Conservation (phyloP, 2,888 invertebrate species). For the Synergus gifuensis region DNA sequence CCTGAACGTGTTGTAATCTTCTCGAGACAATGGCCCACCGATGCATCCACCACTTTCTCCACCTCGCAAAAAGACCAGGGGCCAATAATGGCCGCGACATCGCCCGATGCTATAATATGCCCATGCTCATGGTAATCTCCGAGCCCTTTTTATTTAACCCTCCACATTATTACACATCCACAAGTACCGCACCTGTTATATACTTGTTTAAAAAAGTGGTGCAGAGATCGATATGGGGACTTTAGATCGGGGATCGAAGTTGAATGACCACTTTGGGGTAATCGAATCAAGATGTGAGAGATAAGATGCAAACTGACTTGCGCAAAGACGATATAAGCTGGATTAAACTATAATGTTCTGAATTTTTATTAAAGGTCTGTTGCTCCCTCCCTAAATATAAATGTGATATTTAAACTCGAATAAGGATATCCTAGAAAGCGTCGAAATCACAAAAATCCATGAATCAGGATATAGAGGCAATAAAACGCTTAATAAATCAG, state of each 20-base stretch:
- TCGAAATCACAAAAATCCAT: neutral
- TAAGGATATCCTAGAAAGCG: neutral
- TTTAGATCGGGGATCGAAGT: neutral
- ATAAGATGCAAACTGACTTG: neutral
- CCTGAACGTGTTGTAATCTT: slow-evolving; percentile 77
- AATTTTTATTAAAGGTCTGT: neutral
- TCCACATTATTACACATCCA: neutral
- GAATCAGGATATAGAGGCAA: slow-evolving; percentile 21
- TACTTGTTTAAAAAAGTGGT: neutral
- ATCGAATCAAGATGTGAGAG: neutral
- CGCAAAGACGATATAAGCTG: neutral
- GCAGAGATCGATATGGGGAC: neutral
- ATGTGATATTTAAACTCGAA: neutral
- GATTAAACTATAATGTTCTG: neutral
- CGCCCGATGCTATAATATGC: slow-evolving; percentile 54
- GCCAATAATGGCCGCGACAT: slow-evolving; percentile 74
- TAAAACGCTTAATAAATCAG: slow-evolving; percentile 46
- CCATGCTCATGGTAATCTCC: neutral
- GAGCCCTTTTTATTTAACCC: slow-evolving; percentile 1
- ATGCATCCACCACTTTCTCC: slow-evolving; percentile 61
- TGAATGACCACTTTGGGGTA: neutral
- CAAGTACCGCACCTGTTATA: neutral
- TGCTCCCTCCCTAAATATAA: neutral
- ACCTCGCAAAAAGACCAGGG: slow-evolving; percentile 71
- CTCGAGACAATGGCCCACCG: slow-evolving; percentile 76